Base-by-base conservation (phyloP, 2,888 invertebrate genomes). In the Agonum fuliginosum region DNA sequence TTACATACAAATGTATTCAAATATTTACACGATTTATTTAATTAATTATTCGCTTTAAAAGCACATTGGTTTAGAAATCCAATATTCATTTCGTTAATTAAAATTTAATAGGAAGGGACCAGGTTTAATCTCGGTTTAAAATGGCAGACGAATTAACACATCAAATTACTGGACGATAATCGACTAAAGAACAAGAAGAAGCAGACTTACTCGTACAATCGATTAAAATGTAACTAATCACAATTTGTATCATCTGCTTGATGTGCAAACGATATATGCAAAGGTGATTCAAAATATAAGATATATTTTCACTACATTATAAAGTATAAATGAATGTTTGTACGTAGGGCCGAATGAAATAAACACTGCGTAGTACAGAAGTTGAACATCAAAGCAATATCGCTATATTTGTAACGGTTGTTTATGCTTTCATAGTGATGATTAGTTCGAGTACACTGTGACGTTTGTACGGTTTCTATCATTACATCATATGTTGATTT, bases 81-180 rank as follows among this genome's bases (percentile, higher is more conserved):
- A 69, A 69, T 69, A 69, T 46, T 62, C 30, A 67, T 67, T 69
- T 62, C 17, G 20, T 69, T 69, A 69, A 69, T 69, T 43, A 69
- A 46, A 46, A 43, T 46, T 27, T 27, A 27, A 69, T 69, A 67
- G 37, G 19, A 5, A 12, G 43, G 41, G 27, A 69, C 41, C 43
- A 41, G 24, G 69, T 69, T 69, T 69, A 69, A 69, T 69, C 69
- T 69, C 24, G 41, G 14, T 22, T 69, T 69, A 24, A 69, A 34
- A 37, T 41, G 24, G 48, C 17, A 34, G 37, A 37, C 41, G 41
- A 73, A 73, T 73, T 73, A 73, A 58, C 17, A 58, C 58, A 58
- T 73, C 54, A 73, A 73, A 73, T 73, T 73, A 73, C 43, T 24
- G n/a, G 41, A 8, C 8, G 27, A 37, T 12, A 41, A 24, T 27